Evolutionary conservation across 1,140 invertebrate genomes (phyloP), one percentile per base, ranked within the genome.

Genomic region (Hestina assimilis): DNA sequence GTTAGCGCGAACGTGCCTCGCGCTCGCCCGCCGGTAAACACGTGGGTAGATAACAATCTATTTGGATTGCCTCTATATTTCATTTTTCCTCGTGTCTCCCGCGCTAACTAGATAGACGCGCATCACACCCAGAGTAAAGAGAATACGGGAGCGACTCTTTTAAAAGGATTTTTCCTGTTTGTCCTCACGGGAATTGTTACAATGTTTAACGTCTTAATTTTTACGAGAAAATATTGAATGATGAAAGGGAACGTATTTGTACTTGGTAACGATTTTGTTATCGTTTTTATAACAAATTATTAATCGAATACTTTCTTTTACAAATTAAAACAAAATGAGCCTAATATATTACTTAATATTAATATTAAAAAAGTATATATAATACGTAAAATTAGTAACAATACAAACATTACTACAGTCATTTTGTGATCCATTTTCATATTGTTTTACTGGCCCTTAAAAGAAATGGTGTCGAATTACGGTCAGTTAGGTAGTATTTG

Each of bases 1-100:
- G 84, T 87, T 87, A 87, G 81, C 71, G 78, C 66, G 80, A 79
- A 85, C 85, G 84, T 86, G 84, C 76, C 77, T 70, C 74, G 77
- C 61, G 29, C 54, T 26, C 72, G 78, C 68, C 59, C 75, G 69
- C 81, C 83, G 72, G 86, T 80, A 89, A 89, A 89, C 86, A 89
- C 81, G 85, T 84, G 86, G 83, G 84, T 83, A 82, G 88, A 89
- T 89, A 89, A 89, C 86, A 82, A 89, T 89, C 87, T 86, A 83
- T 87, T 87, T 84, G 87, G 79, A 89, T 89, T 89, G 88, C 82
- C 78, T 84, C 84, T 86, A 88, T 89, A 89, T 89, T 85, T 89
- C 84, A 89, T 89, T 89, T 87, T 87, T 85, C 79, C 79, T 76
- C 75, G 78, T 75, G 72, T 72, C 60, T 68, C 62, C 62, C 70